These are phyloP conservation scores for Isurus oxyrinchus DNA, from an alignment of 2,113 vertebrate genomes.

Conservation along the genomic window DNA sequence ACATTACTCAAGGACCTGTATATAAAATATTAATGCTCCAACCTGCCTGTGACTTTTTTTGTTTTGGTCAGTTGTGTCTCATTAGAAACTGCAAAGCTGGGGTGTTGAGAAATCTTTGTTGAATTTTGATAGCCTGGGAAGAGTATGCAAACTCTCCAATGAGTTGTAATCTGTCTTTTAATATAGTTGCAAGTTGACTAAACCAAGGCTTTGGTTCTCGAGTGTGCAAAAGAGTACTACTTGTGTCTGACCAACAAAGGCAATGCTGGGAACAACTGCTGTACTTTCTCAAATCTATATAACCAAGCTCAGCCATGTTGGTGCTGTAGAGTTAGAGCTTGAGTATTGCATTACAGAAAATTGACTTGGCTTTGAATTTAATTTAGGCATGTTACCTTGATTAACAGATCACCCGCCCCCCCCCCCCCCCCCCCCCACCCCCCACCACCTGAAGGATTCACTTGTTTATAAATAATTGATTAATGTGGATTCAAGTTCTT, in stretches of 20 bases:
- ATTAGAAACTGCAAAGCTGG: background rate
- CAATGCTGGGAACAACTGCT: background rate
- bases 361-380: background rate
- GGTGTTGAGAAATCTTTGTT: background rate
- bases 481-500: background rate
- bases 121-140: background rate
- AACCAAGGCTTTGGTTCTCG: background rate
- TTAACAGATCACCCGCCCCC: background rate
- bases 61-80: background rate
- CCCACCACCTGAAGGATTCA: background rate
- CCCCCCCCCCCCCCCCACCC: no score
- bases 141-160: background rate
- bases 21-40: background rate
- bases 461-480: background rate
- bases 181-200: background rate
- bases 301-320: background rate
- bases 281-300: background rate
- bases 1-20: background rate
- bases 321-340: background rate
- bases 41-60: background rate
- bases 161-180: background rate
- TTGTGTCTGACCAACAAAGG: background rate
- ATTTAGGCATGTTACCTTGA: background rate
- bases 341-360: background rate
- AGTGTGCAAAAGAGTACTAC: background rate